Evolutionary conservation across 1,140 invertebrate genomes (phyloP), one percentile per base, ranked within the genome.

Genomic region (Brachionus angularis): DNA sequence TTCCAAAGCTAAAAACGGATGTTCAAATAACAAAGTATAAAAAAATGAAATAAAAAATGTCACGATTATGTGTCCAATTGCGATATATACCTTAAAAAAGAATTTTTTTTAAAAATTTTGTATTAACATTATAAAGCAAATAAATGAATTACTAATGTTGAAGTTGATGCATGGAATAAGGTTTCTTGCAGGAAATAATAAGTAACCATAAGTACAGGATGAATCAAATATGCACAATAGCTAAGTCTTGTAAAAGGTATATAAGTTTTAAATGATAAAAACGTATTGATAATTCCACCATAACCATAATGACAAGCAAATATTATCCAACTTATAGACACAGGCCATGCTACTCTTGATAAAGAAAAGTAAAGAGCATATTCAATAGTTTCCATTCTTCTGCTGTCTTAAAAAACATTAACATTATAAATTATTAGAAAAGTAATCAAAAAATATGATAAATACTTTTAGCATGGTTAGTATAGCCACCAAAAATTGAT

Each of bases 201-300:
- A 0, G 21, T 16, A 3, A 29, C 23, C 70, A 71, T 71, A 3
- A 71, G 14, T 1, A 61, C 29, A 25, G 70, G 78, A 82, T 95
- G 91, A 12, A 94, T 85, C 25, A 95, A 84, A 79, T 94, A 96
- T 7, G 90, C 88, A 78, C 89, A 89, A 80, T 93, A 95, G 1
- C 91, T 92, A 34, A 95, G 85, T 55, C 91, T 84, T 73, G 89
- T 90, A n/a, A 94, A 82, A 0, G 91, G 91, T 74, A 91, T 85
- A 42, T 91, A 84, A 0, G 88, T 85, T 39, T 86, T 85, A 79
- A 89, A 89, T 0, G 89, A 91, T 18, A 95, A 82, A 21, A 91
- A 80, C 0, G 84, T 86, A 61, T 87, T 86, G 21, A 90, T 87
- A 29, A 83, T 72, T 86, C 87, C 88, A 75, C 50, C 50, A 33